A percentile compares a stretch with the other conserved stretches of the same genome.
Evolutionary conservation across 1,140 invertebrate species (phyloP).

Genomic region (Listronotus oregonensis): DNA sequence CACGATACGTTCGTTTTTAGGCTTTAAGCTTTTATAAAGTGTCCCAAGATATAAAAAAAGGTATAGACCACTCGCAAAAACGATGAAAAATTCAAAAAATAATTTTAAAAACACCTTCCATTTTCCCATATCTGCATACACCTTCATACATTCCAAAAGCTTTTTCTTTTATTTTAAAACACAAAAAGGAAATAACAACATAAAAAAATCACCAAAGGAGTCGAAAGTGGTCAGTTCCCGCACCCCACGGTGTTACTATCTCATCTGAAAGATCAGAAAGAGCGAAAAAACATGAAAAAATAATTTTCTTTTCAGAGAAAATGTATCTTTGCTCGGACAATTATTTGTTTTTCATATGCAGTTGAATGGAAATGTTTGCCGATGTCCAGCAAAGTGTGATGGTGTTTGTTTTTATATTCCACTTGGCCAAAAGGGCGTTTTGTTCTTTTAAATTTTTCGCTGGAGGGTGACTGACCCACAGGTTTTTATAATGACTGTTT

Average conservation of each 20-base stretch:
- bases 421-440: constrained; percentile 2
- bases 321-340: not conserved
- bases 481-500: no score
- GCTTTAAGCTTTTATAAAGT: no score
- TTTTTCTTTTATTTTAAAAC: no score
- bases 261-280: constrained; percentile 1
- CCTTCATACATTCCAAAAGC: no score
- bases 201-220: constrained; percentile 6
- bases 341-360: constrained; percentile 26
- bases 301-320: constrained; percentile 13
- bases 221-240: constrained; percentile 30
- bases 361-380: constrained; percentile 24
- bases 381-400: constrained; percentile 15
- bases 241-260: constrained; percentile 27
- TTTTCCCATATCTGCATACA: no score
- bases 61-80: no score
- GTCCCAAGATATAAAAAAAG: no score
- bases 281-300: constrained; percentile 22
- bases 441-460: not conserved
- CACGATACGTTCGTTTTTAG: no score
- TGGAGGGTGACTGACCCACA: no score
- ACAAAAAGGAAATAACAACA: not conserved
- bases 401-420: constrained; percentile 16
- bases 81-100: no score
- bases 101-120: no score